phyloP scores from a whole-genome alignment of 2,113 vertebrate genomes.

The Bos indicus region DNA sequence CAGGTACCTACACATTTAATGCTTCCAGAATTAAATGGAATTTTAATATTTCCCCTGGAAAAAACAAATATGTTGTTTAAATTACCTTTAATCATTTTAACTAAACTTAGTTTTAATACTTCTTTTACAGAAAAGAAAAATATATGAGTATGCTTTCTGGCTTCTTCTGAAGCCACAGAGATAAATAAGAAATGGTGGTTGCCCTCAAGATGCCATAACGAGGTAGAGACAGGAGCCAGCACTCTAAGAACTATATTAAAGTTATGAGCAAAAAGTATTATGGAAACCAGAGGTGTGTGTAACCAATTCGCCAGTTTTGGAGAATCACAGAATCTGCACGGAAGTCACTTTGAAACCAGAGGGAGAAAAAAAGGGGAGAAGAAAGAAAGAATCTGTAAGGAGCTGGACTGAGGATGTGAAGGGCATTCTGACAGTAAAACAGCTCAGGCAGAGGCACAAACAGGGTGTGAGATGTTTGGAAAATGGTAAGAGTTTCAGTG shows the following conservation, averaged over 20 bases:
- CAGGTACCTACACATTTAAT: neutral
- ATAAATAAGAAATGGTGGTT: neutral
- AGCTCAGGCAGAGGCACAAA: neutral
- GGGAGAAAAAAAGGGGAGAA: neutral
- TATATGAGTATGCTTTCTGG: neutral
- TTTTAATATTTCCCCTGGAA: neutral
- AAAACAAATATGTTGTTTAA: neutral
- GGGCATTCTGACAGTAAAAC: neutral
- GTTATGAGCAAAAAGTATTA: neutral
- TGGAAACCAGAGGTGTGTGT: neutral
- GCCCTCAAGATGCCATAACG: neutral
- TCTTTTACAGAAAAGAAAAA: neutral
- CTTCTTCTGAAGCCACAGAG: neutral
- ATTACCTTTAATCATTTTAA: conserved; percentile 7
- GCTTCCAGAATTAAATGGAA: neutral
- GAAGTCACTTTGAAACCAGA: neutral
- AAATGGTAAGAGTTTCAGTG: neutral
- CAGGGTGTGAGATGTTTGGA: neutral
- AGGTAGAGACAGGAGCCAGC: neutral
- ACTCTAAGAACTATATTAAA: neutral
- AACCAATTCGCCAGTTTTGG: neutral
- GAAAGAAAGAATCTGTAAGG: neutral
- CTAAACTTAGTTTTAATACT: neutral
- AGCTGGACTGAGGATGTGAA: neutral
- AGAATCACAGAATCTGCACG: neutral